Evolutionary conservation across 2,113 vertebrate species (phyloP).

Genomic region (Promerops cafer): DNA sequence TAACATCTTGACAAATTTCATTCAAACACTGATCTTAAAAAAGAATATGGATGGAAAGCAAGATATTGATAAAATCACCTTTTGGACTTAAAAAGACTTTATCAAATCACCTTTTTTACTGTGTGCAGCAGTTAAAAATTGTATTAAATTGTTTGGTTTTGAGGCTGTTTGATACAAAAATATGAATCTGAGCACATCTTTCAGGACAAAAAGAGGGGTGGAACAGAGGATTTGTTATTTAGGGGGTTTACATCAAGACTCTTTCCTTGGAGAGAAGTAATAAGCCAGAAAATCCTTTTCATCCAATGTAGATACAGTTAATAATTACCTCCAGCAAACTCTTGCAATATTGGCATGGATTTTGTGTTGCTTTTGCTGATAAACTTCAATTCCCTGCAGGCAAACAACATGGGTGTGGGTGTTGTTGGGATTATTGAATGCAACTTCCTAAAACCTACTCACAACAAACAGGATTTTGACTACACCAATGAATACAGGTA

Average conservation of each 20-base stretch:
- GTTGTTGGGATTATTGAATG: conserved; percentile 94
- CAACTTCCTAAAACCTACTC: conserved; percentile 91
- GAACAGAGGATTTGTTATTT: neutral
- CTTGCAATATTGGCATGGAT: neutral
- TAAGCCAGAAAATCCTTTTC: neutral
- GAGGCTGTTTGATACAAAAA: neutral
- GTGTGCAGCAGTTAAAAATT: neutral
- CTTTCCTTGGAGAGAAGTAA: neutral
- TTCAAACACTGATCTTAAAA: rapidly evolving
- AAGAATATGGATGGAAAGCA: neutral
- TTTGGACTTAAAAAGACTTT: no score
- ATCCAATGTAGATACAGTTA: neutral
- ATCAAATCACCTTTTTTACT: neutral
- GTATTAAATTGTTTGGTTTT: neutral
- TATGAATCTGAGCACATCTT: rapidly evolving
- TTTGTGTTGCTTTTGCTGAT: neutral
- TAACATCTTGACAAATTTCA: neutral
- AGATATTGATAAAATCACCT: neutral
- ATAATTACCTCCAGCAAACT: neutral
- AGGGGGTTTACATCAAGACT: rapidly evolving
- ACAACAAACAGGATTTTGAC: conserved; percentile 96
- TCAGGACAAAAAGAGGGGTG: neutral
- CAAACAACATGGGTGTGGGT: conserved; percentile 86
- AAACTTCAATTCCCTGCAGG: conserved; percentile 71
- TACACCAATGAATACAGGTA: conserved; percentile 96